Base-by-base conservation (phyloP, 2,888 invertebrate genomes). In the Ophion ellenae region DNA sequence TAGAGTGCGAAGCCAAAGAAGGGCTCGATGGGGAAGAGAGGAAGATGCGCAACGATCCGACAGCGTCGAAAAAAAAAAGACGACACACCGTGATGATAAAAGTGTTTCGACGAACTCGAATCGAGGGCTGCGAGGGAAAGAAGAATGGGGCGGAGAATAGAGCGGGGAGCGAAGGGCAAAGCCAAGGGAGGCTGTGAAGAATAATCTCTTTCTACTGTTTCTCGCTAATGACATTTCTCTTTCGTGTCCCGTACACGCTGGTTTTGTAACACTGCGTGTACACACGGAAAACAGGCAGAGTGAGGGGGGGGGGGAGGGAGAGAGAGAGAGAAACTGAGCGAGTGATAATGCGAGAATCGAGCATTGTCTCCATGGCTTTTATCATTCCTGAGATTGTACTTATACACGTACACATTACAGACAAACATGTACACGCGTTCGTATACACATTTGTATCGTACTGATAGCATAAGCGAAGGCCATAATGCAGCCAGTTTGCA, bases 181-280 rank as follows among this genome's bases (percentile, higher is more conserved):
- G 47, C 47, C 47, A 47, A 47, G 14, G 47, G 47, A 47, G 47
- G 47, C 17, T 71, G 61, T 2, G 32, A 4, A 9, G 17, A 45
- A 64, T 57, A 61, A 14, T 81, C 84, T 79, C 64, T 78, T 71
- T 59, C 59, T 24, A 76, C 82, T 45, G 77, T 74, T 78, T 78
- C 74, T 85, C 78, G 69, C 84, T 85, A 85, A 85, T 85, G 84
- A 85, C 77, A 69, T 85, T 85, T 85, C 77, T 81, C 74, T 81
- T 79, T 76, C 76, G 45, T 45, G 32, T 47, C 20, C 20, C 20
- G 45, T 67, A 67, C 64, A 36, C n/a, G 20, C 32, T 11, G 17
- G 63, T 63, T 61, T 40, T 17, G 40, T 40, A 40, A 63, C 10
- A 47, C 63, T 78, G 71, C 57, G 45, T 14, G 61, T 32, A 59